phyloP scores from a whole-genome alignment of 2,888 invertebrate genomes.

The Mesorhabditis spiculigera region DNA sequence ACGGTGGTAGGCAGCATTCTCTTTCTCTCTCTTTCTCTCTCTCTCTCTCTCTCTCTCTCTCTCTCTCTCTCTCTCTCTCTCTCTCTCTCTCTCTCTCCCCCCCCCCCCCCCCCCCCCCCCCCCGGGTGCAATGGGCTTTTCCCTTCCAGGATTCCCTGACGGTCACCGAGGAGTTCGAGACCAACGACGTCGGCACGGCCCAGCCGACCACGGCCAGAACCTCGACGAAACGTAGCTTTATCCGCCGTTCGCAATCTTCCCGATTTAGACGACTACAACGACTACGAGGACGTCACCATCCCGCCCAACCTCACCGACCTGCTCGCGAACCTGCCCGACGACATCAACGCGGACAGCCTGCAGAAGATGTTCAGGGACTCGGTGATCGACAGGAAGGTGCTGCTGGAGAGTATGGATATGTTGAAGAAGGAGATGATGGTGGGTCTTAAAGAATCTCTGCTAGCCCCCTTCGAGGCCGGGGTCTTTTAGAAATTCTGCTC shows the following conservation, averaged over 20 bases:
- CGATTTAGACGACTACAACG: conserved; percentile 45
- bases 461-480: no score
- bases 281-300: conserved; percentile 54
- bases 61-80: conserved; percentile 9
- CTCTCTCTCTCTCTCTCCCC: conserved; percentile 12
- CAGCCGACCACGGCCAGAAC: background rate
- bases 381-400: conserved; percentile 49
- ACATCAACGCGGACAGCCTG: conserved; percentile 45
- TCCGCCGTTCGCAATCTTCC: background rate
- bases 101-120: conserved; percentile 6
- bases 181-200: conserved; percentile 2
- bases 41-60: conserved; percentile 12
- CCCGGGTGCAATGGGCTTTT: background rate
- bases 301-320: conserved; percentile 55
- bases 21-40: conserved; percentile 9
- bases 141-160: background rate
- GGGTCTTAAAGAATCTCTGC: background rate
- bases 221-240: background rate
- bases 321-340: conserved; percentile 52
- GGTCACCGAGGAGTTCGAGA: conserved; percentile 1
- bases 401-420: conserved; percentile 47
- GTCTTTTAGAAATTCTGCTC: background rate
- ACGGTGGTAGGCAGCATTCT: no score
- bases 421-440: conserved; percentile 39
- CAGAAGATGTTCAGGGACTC: conserved; percentile 56